Percentiles rank a stretch among this genome's conserved stretches.
These are phyloP conservation scores for Heliconius charithonia DNA, from an alignment of 2,888 invertebrate species.

Conservation along the genomic window DNA sequence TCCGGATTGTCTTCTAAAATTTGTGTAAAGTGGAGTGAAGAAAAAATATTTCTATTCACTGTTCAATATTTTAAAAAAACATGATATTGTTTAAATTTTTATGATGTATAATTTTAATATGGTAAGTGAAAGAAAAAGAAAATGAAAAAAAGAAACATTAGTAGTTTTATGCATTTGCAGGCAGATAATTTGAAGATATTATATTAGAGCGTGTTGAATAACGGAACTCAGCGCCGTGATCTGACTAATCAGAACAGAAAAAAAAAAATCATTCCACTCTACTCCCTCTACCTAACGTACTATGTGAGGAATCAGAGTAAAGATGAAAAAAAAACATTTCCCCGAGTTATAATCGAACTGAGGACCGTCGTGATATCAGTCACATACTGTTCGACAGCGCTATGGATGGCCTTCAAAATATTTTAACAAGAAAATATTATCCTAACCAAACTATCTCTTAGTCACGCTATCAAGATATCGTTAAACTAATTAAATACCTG, in stretches of 20 bases:
- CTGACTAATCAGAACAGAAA: background rate
- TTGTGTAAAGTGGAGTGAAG: background rate
- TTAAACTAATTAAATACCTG: constrained; percentile 13
- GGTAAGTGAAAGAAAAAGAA: too few species aligned
- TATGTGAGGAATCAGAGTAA: too few species aligned
- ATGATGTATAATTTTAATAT: too few species aligned
- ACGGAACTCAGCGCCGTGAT: background rate
- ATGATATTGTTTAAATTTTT: too few species aligned
- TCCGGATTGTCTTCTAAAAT: background rate
- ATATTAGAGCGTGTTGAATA: background rate
- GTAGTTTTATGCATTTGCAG: background rate
- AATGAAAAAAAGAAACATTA: too few species aligned
- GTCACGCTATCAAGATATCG: background rate
- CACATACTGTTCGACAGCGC: too few species aligned
- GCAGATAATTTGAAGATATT: background rate
- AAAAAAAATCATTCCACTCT: too few species aligned
- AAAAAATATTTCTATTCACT: too few species aligned
- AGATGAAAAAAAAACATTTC: background rate
- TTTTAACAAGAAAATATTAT: background rate
- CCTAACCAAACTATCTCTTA: background rate
- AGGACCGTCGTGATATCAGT: background rate
- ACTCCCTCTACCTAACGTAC: too few species aligned
- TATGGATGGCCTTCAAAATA: too few species aligned
- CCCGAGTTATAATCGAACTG: background rate
- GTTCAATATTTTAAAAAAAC: too few species aligned